phyloP scores from a whole-genome alignment of 2,113 vertebrate species.

The Corydoras maculifer region DNA sequence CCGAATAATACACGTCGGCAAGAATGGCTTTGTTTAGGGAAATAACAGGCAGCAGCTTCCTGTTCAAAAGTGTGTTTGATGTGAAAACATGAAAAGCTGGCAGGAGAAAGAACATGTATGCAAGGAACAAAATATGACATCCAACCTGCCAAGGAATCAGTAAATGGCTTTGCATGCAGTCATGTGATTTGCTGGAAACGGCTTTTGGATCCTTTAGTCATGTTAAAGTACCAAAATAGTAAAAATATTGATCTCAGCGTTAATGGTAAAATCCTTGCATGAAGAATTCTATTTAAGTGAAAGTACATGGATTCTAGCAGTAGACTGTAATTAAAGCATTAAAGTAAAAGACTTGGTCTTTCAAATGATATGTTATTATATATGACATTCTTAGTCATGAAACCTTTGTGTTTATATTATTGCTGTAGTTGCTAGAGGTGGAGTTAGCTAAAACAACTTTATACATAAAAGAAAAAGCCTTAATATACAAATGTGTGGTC shows the following conservation, averaged over 20 bases:
- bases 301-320: too few species aligned
- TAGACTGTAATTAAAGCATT: too few species aligned
- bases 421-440: too few species aligned
- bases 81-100: slow-evolving; percentile 25
- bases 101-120: slow-evolving; percentile 13
- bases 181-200: background rate
- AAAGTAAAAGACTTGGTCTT: too few species aligned
- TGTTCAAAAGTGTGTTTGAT: slow-evolving; percentile 37
- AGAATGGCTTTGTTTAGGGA: slow-evolving; percentile 33
- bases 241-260: background rate
- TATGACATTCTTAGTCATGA: too few species aligned
- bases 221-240: background rate
- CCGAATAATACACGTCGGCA: slow-evolving; percentile 32
- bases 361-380: too few species aligned
- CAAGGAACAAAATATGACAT: slow-evolving; percentile 39
- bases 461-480: too few species aligned
- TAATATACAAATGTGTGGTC: too few species aligned
- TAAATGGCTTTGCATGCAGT: background rate
- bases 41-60: slow-evolving; percentile 31
- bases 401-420: too few species aligned
- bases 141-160: slow-evolving; percentile 15
- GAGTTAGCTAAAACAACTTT: too few species aligned
- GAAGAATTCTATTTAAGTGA: too few species aligned
- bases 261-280: background rate
- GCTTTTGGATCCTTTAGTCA: too few species aligned